phyloP scores from a whole-genome alignment of 2,888 invertebrate species.

The Drosophila acutilabella region DNA sequence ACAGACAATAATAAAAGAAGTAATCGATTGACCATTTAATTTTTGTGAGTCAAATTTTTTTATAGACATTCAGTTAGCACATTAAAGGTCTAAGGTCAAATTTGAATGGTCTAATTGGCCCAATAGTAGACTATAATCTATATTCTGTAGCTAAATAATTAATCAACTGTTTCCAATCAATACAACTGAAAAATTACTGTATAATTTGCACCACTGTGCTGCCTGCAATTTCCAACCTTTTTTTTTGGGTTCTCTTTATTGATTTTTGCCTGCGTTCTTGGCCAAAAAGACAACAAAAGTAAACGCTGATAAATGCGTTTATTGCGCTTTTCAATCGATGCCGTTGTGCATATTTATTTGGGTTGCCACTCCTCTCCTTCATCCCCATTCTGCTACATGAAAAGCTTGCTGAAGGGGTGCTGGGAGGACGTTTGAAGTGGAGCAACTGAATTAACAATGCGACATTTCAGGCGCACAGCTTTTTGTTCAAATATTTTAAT shows the following conservation, averaged over 20 bases:
- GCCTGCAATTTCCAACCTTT: background rate
- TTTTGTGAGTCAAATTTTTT: no score
- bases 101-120: no score
- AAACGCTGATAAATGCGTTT: constrained; percentile 71
- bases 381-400: no score
- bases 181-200: background rate
- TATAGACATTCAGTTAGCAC: no score
- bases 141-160: background rate
- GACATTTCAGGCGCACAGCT: constrained; percentile 3
- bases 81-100: no score
- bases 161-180: background rate
- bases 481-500: background rate
- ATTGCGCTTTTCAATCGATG: constrained; percentile 69
- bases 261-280: constrained; percentile 44
- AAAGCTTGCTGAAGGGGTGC: background rate
- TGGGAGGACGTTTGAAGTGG: background rate
- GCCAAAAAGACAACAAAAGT: constrained; percentile 48
- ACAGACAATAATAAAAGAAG: no score
- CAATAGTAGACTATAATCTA: no score
- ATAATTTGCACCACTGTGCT: background rate
- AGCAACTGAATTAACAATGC: constrained; percentile 1
- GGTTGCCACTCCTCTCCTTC: constrained; percentile 9
- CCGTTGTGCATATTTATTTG: constrained; percentile 46
- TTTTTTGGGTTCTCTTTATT: constrained; percentile 7
- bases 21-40: no score